Base-by-base conservation (phyloP, 2,888 invertebrate species). In the Lymantria dispar region DNA sequence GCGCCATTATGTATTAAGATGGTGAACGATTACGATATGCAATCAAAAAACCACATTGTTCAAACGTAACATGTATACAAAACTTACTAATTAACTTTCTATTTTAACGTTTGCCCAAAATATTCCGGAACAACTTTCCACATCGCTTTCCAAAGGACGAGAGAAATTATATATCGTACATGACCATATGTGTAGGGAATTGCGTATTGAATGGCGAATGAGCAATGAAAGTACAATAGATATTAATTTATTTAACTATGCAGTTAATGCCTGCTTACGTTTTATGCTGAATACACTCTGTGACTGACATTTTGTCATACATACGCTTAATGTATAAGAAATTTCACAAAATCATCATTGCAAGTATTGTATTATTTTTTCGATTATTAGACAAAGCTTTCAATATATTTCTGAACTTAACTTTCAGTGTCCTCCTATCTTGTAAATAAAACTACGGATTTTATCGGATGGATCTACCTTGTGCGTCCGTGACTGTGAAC, bases 121-220 rank as follows among this genome's bases (percentile, higher is more conserved):
- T 82, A 83, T 85, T 81, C 85, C 83, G 83, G 81, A 80, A 80
- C 76, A 71, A 82, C 89, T 90, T 90, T 89, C 89, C 80, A 83
- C 75, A 61, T 60, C 74, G 76, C 88, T 89, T 89, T 88, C 88
- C 78, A 82, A 86, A 85, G 87, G 88, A 83, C 85, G 72, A 84
- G 88, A 80, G 90, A 91, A 89, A 91, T 86, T 83, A 89, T 12
- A 54, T 88, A 86, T 79, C 76, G 80, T 74, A 64, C 74, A 72
- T 73, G 73, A 74, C 81, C 77, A 83, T 83, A 81, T 74, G 76
- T 70, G 75, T 70, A 58, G 52, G 56, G 45, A 62, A 68, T 78
- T 68, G n/a, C 59, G 78, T 53, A 44, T 64, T 68, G 90, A 80
- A 89, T 90, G 70, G 64, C 7, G 65, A 88, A 89, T 87, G 78